Conservation (phyloP, 2,797 vertebrate genomes). For the Luscinia megarhynchos region DNA sequence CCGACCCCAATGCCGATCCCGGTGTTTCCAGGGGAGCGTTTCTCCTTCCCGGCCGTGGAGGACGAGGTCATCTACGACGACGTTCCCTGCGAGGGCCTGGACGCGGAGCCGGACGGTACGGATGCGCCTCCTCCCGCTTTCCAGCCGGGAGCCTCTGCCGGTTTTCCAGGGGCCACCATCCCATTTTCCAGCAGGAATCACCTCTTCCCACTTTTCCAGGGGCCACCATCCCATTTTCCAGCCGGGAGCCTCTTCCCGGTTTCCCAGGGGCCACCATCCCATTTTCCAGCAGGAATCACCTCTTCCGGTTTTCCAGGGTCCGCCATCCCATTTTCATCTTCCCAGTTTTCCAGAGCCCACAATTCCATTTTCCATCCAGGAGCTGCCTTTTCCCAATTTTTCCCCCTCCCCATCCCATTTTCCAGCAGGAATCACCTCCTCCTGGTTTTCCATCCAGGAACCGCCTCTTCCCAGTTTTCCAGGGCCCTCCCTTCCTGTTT, state of each 20-base stretch:
- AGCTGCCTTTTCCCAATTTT: neutral
- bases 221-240: too few species aligned
- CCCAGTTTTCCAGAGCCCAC: too few species aligned
- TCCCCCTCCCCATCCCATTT: neutral
- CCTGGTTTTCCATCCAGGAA: too few species aligned
- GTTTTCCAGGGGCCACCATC: accelerated
- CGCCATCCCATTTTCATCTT: too few species aligned
- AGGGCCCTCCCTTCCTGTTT: neutral
- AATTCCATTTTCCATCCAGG: too few species aligned
- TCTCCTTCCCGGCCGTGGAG: constrained; percentile 61
- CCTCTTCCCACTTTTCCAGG: neutral
- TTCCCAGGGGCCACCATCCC: neutral
- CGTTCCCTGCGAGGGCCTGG: constrained; percentile 84
- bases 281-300: too few species aligned
- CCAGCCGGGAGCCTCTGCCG: neutral
- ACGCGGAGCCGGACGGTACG: constrained; percentile 75
- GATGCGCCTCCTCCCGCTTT: neutral
- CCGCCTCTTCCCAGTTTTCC: neutral
- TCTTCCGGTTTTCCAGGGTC: too few species aligned
- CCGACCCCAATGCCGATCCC: neutral
- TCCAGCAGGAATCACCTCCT: too few species aligned
- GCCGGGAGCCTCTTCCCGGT: neutral
- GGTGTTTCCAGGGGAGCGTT: constrained; percentile 53
- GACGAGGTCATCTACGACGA: constrained; percentile 94
- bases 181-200: too few species aligned